Evolutionary conservation across 2,888 invertebrate species (phyloP).

Genomic region (Drosophila kuntzei): DNA sequence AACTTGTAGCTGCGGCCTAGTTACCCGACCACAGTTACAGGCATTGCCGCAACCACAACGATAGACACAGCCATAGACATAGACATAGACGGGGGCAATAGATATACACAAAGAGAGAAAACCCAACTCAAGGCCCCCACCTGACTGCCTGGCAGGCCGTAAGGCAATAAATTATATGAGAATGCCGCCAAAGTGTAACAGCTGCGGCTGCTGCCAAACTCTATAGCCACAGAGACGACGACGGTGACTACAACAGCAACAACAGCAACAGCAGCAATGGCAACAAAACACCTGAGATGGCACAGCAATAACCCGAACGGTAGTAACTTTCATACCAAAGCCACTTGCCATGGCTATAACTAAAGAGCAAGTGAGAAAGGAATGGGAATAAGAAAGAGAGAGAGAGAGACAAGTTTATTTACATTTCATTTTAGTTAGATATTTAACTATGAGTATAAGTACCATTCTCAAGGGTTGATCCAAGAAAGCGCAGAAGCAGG

Average conservation of each 20-base stretch:
- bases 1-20: conserved; percentile 75
- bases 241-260: conserved; percentile 23
- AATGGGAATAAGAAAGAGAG: background rate
- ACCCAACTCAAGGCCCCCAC: conserved; percentile 61
- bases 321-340: conserved; percentile 66
- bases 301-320: conserved; percentile 49
- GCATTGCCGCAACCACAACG: conserved; percentile 18
- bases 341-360: conserved; percentile 46
- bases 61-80: conserved; percentile 32
- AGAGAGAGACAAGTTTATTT: conserved; percentile 51
- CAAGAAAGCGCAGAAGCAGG: background rate
- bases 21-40: conserved; percentile 43
- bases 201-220: conserved; percentile 71
- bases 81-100: conserved; percentile 13
- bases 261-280: conserved; percentile 18
- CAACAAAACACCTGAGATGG: conserved; percentile 54
- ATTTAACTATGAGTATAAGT: conserved; percentile 17
- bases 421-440: conserved; percentile 59
- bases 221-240: conserved; percentile 27
- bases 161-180: conserved; percentile 79
- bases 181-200: conserved; percentile 81
- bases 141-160: conserved; percentile 52
- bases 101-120: conserved; percentile 17
- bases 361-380: background rate
- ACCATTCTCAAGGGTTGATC: conserved; percentile 6